Percentiles rank a stretch among this genome's conserved stretches.
Conservation (phyloP, 2,797 vertebrate genomes). For the Todus mexicanus region DNA sequence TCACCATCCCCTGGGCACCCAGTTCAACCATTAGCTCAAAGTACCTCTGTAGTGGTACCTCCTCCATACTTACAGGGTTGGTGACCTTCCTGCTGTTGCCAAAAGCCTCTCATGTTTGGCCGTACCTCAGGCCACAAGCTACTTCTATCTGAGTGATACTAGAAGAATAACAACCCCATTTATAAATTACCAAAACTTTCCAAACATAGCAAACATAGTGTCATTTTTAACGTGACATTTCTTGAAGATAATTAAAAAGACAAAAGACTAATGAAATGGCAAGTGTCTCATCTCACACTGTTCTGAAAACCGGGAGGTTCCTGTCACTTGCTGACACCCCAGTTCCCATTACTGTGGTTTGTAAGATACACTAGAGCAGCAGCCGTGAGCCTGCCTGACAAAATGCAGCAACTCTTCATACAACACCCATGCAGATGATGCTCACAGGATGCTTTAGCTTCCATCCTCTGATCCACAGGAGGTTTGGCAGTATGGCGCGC, state of each 20-base stretch:
- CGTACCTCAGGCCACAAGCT: neutral
- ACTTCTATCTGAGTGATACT: neutral
- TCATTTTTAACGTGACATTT: neutral
- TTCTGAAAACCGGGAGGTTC: neutral
- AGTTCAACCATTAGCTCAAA: neutral
- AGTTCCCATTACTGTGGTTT: neutral
- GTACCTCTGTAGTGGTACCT: neutral
- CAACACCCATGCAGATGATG: neutral
- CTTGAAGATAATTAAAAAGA: neutral
- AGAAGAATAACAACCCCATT: neutral
- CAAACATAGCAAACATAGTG: neutral
- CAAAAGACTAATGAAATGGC: neutral
- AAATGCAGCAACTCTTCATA: neutral
- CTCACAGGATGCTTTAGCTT: neutral
- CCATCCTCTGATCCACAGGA: neutral
- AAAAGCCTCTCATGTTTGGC: neutral
- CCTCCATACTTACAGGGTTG: no score
- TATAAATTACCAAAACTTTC: neutral
- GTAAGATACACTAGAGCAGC: neutral
- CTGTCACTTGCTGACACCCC: neutral
- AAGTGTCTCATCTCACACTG: fast-evolving
- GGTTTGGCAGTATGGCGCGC: fast-evolving
- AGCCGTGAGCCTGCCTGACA: neutral
- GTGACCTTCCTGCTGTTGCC: neutral
- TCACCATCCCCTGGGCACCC: no score